Base-by-base conservation (phyloP, 2,797 vertebrate species). In the Tauraco hartlaubi region DNA sequence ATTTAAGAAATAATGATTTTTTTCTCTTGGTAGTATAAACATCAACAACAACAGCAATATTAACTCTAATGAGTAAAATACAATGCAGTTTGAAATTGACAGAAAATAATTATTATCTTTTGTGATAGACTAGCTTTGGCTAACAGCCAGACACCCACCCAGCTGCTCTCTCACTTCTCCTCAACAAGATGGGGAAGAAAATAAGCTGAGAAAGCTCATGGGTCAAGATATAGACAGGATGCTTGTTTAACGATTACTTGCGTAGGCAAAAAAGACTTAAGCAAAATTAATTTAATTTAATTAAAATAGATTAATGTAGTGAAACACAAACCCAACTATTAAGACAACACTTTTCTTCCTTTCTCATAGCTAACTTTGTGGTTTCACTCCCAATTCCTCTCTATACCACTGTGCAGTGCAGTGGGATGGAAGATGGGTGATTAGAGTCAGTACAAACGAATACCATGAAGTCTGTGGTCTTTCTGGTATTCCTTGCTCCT, bases 371-470 rank as follows among this genome's bases (percentile, higher is more conserved):
- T n/a, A 74, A 5, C 13, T 55, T 61, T 39, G 9, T 21, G 37
- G 68, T 74, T 86, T 69, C 15, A 26, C 4, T 75, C 23, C 8
- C 37, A 75, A 2, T 15, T 48, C 15, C 26, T 67, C 48, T 72
- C 9, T 19, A 35, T 11, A 28, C 3, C 7, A 20, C 12, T 0
- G 0, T 49, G 29, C 1, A 1, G 48, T 26, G 26, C 48, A 22
- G 20, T 19, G 21, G 20, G 16, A 39, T 44, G 26, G 37, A 51
- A 21, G 11, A n/a, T 80, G 59, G 10, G 9, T 67, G n/a, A 66
- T n/a, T n/a, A 52, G 5, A 9, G 16, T 41, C 23, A 22, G 12
- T 26, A 48, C 28, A 46, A 78, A 73, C 23, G 39, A 31, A 31
- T 6, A 28, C 28, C 18, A 43, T 26, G 46, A 35, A 43, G 19